A percentile compares a stretch with the other conserved stretches of the same genome.
Conservation (phyloP, 2,797 vertebrate species). For the Gila robusta region DNA sequence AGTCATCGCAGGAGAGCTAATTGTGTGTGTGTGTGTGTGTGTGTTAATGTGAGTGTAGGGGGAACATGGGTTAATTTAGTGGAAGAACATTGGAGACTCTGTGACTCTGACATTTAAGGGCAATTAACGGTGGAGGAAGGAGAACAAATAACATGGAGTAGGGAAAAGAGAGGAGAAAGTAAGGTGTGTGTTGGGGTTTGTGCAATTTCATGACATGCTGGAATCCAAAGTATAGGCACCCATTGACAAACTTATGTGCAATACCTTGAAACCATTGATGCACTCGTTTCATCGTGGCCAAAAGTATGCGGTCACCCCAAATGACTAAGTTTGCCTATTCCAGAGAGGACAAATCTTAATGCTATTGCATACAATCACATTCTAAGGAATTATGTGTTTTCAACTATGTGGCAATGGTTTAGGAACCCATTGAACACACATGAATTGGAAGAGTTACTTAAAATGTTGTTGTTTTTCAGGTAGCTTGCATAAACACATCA, state of each 20-base stretch:
- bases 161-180: not conserved
- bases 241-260: not conserved
- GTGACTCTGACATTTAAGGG: conserved; percentile 93
- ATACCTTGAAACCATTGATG: not conserved
- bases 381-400: not conserved
- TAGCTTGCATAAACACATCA: not conserved
- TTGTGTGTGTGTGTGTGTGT: conserved; percentile 47
- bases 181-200: not conserved
- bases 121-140: conserved; percentile 83
- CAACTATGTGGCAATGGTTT: not conserved
- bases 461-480: not conserved
- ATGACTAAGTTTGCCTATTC: not conserved
- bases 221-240: not conserved
- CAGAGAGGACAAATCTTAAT: not conserved
- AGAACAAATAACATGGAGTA: conserved; percentile 3
- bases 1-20: conserved; percentile 72
- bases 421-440: not conserved
- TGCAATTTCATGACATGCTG: not conserved
- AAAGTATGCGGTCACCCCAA: not conserved
- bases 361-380: not conserved
- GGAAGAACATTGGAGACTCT: conserved; percentile 84
- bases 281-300: not conserved
- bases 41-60: conserved; percentile 21
- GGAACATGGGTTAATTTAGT: conserved; percentile 87
- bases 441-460: not conserved